Conservation (phyloP, 2,888 invertebrate genomes). For the Diachrysia chrysitis region DNA sequence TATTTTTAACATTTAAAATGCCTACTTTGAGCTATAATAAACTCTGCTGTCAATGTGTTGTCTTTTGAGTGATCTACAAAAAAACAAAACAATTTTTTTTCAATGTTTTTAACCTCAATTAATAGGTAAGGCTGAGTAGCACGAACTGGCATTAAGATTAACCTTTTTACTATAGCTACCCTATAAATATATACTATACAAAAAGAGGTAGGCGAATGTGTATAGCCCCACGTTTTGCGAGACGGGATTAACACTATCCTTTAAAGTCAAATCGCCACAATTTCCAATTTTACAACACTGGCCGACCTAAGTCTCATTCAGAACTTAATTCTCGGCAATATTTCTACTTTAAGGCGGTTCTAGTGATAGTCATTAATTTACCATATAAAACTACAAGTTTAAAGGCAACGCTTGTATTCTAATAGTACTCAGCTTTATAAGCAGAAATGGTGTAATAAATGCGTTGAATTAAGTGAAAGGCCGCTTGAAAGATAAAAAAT, state of each 20-base stretch:
- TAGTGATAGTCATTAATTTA: background rate
- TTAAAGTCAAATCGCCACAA: background rate
- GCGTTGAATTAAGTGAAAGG: background rate
- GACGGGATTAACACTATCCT: background rate
- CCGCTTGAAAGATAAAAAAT: background rate
- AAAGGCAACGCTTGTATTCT: background rate
- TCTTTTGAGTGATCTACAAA: background rate
- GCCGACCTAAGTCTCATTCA: background rate
- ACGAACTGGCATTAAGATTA: background rate
- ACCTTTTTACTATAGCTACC: background rate
- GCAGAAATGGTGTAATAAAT: background rate
- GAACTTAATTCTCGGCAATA: background rate
- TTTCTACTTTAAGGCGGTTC: slow-evolving; percentile 2
- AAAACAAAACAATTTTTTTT: no score
- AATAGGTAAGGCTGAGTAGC: slow-evolving; percentile 1
- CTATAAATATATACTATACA: background rate
- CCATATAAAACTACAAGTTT: background rate
- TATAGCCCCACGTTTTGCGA: background rate
- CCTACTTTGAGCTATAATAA: background rate
- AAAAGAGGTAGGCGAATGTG: background rate
- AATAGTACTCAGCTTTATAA: background rate
- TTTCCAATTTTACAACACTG: background rate
- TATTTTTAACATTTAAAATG: background rate
- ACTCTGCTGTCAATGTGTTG: background rate
- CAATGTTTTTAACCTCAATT: background rate